These are phyloP conservation scores for Onychostoma macrolepis DNA, from an alignment of 2,113 vertebrate genomes.

Conservation along the genomic window DNA sequence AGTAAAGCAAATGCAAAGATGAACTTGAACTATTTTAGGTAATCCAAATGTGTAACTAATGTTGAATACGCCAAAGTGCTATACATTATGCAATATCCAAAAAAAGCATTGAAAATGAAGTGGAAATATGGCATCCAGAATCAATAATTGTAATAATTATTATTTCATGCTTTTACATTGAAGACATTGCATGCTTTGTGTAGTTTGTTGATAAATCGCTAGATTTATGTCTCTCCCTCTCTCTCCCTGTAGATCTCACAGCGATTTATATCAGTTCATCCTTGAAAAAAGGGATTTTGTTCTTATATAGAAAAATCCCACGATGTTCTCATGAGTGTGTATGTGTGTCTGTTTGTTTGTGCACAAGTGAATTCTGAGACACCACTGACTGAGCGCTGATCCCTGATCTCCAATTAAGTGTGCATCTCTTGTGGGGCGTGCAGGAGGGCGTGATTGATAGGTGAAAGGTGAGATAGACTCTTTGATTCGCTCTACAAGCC, in stretches of 20 bases:
- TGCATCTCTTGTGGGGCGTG: constrained; percentile 72
- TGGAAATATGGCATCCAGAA: background rate
- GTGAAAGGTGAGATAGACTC: constrained; percentile 84
- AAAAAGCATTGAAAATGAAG: background rate
- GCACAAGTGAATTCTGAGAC: constrained; percentile 39
- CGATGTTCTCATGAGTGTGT: constrained; percentile 10
- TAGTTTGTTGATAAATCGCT: background rate
- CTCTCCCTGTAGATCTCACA: background rate
- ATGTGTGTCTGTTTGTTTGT: constrained; percentile 47
- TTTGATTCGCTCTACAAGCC: constrained; percentile 78
- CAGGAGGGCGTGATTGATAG: constrained; percentile 75
- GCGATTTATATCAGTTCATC: background rate
- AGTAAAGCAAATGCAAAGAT: no score
- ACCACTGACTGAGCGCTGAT: constrained; percentile 62
- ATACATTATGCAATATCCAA: background rate
- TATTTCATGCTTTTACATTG: background rate
- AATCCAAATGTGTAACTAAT: no score
- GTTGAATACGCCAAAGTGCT: background rate
- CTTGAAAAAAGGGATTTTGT: constrained; percentile 4
- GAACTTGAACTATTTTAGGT: no score
- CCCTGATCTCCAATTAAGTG: constrained; percentile 77
- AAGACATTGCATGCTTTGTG: background rate
- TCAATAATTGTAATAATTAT: background rate
- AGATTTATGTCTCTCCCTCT: background rate
- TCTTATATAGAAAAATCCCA: background rate